These are phyloP conservation scores for Habrosyne pyritoides DNA, from an alignment of 2,888 invertebrate genomes.

Conservation along the genomic window DNA sequence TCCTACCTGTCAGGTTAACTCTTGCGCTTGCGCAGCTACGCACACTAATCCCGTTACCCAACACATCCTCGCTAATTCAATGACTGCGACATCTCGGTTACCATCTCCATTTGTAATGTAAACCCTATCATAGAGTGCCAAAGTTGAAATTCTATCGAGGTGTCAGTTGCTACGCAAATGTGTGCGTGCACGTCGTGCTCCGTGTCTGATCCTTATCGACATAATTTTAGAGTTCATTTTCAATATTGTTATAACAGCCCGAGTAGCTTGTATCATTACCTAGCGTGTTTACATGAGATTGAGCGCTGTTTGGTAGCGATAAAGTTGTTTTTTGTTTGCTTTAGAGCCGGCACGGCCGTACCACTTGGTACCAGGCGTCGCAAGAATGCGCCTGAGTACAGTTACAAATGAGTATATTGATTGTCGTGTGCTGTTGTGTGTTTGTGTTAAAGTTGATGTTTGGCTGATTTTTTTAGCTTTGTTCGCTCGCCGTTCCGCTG, in stretches of 20 bases:
- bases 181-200: constrained; percentile 3
- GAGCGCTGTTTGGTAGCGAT: constrained; percentile 22
- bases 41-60: constrained; percentile 45
- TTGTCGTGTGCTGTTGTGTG: constrained; percentile 31
- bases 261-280: background rate
- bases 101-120: background rate
- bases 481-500: background rate
- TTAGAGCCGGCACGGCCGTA: constrained; percentile 39
- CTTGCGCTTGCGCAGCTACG: constrained; percentile 30
- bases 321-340: constrained; percentile 39
- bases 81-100: constrained; percentile 30
- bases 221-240: constrained; percentile 52
- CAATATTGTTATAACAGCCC: constrained; percentile 19
- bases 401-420: constrained; percentile 51
- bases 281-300: constrained; percentile 24
- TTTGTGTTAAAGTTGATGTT: background rate
- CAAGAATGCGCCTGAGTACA: constrained; percentile 64
- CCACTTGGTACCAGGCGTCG: constrained; percentile 71
- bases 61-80: constrained; percentile 48
- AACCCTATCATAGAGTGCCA: background rate
- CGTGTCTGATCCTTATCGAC: constrained; percentile 38
- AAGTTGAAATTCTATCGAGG: background rate
- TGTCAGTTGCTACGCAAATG: background rate
- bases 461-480: constrained; percentile 2
- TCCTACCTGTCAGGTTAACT: constrained; percentile 4